These are phyloP conservation scores for Geotrypetes seraphini DNA, from an alignment of 2,797 vertebrate genomes.

Conservation along the genomic window DNA sequence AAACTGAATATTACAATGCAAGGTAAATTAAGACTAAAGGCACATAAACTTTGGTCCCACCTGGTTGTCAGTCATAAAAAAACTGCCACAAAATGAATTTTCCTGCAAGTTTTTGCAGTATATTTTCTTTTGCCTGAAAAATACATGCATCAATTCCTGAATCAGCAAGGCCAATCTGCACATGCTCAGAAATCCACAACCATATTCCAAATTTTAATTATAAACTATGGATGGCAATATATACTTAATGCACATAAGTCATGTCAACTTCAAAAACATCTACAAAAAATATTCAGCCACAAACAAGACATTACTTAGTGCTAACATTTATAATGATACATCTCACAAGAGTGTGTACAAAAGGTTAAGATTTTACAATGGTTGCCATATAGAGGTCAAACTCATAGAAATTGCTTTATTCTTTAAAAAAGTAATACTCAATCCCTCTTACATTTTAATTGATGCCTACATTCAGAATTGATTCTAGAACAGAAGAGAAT, in stretches of 20 bases:
- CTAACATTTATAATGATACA: constrained; percentile 63
- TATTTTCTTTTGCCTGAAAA: constrained; percentile 63
- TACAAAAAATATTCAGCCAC: constrained; percentile 72
- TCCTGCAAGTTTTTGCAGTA: constrained; percentile 66
- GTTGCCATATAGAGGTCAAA: constrained; percentile 51
- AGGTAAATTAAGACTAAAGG: constrained; percentile 92
- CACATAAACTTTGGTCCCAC: constrained; percentile 98
- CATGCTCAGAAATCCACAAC: constrained; percentile 83
- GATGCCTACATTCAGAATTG: constrained; percentile 58
- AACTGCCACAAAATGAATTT: constrained; percentile 72
- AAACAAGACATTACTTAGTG: constrained; percentile 75
- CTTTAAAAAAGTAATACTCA: constrained; percentile 55
- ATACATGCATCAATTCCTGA: constrained; percentile 78
- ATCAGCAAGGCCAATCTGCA: constrained; percentile 72
- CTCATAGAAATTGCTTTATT: constrained; percentile 53
- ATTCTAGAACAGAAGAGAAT: constrained; percentile 61
- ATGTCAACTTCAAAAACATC: constrained; percentile 75
- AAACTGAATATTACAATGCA: constrained; percentile 82
- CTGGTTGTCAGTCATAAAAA: constrained; percentile 73
- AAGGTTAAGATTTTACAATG: constrained; percentile 64
- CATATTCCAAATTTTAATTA: constrained; percentile 70
- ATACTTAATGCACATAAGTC: constrained; percentile 72
- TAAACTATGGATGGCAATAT: constrained; percentile 70
- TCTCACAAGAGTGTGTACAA: constrained; percentile 65
- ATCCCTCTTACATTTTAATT: constrained; percentile 52